Conservation (phyloP, 2,888 invertebrate genomes). For the Allygus modestus region DNA sequence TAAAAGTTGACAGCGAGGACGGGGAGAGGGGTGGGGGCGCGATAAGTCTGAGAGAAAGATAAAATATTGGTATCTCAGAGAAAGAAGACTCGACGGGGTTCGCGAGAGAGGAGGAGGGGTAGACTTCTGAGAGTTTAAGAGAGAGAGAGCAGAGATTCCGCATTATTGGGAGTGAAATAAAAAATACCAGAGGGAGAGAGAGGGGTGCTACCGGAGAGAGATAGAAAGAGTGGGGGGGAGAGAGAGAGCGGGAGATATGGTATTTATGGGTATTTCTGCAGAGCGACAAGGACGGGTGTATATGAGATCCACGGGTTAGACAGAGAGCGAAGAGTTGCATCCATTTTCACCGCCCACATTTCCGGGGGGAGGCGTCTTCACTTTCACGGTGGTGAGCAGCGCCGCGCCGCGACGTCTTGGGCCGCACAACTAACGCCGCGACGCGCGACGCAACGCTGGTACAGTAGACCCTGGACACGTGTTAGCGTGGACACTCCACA, state of each 20-base stretch:
- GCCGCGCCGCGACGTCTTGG: slow-evolving; percentile 48
- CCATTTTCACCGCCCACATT: slow-evolving; percentile 57
- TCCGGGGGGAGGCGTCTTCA: slow-evolving; percentile 59
- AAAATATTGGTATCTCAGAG: slow-evolving; percentile 53
- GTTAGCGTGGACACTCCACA: no score
- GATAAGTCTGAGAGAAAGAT: slow-evolving; percentile 47
- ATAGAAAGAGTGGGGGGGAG: not conserved
- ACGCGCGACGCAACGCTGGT: not conserved
- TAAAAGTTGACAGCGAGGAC: slow-evolving; percentile 63
- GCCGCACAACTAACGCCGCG: no score
- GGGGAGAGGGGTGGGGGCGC: slow-evolving; percentile 36
- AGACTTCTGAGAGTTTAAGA: not conserved
- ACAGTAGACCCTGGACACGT: no score
- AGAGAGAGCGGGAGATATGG: not conserved
- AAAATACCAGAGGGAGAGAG: not conserved
- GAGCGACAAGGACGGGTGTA: not conserved
- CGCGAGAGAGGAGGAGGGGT: slow-evolving; percentile 5
- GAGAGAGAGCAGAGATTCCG: not conserved
- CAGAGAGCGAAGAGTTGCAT: slow-evolving; percentile 49
- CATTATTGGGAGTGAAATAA: slow-evolving; percentile 24
- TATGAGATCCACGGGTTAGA: slow-evolving; percentile 2
- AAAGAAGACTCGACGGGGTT: not conserved
- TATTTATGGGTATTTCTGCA: slow-evolving; percentile 50
- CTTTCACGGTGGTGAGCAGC: slow-evolving; percentile 60
- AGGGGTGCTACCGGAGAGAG: not conserved